Base-by-base conservation (phyloP, 2,113 vertebrate genomes). In the Marmota monax region DNA sequence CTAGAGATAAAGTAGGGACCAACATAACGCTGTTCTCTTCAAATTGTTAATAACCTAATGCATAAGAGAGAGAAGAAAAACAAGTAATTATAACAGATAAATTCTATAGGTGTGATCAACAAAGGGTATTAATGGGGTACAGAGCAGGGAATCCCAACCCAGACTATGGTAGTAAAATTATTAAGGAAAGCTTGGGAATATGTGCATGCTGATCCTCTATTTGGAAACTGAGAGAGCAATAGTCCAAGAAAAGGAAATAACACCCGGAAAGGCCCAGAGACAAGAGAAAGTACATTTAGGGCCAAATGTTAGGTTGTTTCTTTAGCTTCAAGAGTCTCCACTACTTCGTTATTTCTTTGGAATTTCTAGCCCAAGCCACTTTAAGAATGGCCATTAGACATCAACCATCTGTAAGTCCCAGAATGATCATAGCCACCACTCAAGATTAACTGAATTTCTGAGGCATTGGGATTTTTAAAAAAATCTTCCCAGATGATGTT, bases 341-440 rank as follows among this genome's bases (percentile, higher is more conserved):
- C 18, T 53, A 56, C 42, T 42, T 12, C 73, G 37, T 34, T 90
- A 42, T 78, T 4, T 61, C 63, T 74, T 76, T 74, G 77, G 39
- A 61, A 91, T 82, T 70, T 42, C 77, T 74, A 70, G 65, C 2
- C 22, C 23, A 69, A 12, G 80, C 58, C 84, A 83, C 82, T 27
- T 56, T 82, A 29, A 67, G 45, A 27, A 39, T 37, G 22, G 34
- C 12, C 51, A 7, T 34, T 56, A 39, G 37, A 73, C 42, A 22
- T 53, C 96, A 94, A 92, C 90, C 79, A 95, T 89, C 73, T 94
- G 32, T 90, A 98, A 97, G 53, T 18, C 92, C 53, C 93, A 91
- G 12, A 88, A 92, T 98, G 94, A 90, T 97, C 83, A 51, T 90
- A 84, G 37, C 7, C 13, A 37, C 45, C 8, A 42, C 8, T 27